A percentile compares a stretch with the other conserved stretches of the same genome.
phyloP scores from a whole-genome alignment of 2,797 vertebrate genomes.

The Mus minutoides region DNA sequence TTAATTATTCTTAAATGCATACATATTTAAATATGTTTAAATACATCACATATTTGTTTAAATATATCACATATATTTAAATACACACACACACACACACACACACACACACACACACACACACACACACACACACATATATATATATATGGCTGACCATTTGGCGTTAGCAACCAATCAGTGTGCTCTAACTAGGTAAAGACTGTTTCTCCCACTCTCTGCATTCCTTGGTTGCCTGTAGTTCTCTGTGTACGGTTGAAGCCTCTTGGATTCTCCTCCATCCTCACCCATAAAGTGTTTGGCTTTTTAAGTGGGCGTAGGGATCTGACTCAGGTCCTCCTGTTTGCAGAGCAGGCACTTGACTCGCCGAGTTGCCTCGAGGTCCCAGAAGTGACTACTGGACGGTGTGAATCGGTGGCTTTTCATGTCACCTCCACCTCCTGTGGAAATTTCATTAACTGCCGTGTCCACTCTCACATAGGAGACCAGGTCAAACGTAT shows the following conservation, averaged over 20 bases:
- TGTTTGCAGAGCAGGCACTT: too few species aligned
- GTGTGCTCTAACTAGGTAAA: neutral
- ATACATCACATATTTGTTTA: neutral
- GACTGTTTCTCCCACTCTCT: neutral
- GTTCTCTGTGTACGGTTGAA: neutral
- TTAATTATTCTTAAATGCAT: neutral
- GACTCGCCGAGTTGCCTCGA: neutral
- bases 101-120: neutral
- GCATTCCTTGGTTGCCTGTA: neutral
- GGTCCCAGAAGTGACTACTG: too few species aligned
- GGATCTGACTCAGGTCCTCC: neutral
- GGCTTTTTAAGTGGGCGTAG: neutral
- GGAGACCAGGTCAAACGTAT: neutral
- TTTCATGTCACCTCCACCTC: neutral
- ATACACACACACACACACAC: neutral
- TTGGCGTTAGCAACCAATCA: neutral
- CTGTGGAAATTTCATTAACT: neutral
- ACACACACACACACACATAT: neutral
- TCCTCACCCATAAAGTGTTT: neutral
- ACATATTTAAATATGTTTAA: neutral
- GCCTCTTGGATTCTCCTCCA: neutral
- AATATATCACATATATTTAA: too few species aligned
- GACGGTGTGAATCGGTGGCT: accelerated
- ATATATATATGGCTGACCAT: too few species aligned
- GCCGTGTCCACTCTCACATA: accelerated